These are phyloP conservation scores for Agrypnia vestita DNA, from an alignment of 1,140 invertebrate genomes.

Conservation along the genomic window DNA sequence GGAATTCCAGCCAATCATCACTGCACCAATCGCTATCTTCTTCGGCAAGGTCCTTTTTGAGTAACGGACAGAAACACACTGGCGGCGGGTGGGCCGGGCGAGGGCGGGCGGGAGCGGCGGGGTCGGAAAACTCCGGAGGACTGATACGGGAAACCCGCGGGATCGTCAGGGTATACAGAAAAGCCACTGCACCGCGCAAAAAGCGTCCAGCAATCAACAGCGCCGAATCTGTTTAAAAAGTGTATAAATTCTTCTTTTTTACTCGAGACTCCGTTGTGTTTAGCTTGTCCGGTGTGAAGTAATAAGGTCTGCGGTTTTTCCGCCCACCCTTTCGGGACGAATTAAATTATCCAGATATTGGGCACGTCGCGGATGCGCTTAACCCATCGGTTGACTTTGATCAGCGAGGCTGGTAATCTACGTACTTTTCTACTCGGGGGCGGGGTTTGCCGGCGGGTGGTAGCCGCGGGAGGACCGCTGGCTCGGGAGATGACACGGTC, in stretches of 20 bases:
- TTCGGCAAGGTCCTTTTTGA: constrained; percentile 12
- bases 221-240: background rate
- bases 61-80: constrained; percentile 24
- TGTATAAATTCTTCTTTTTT: background rate
- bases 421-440: too few relatives aligned
- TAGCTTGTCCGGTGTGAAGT: background rate
- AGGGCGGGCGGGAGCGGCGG: background rate
- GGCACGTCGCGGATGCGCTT: too few relatives aligned
- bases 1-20: constrained; percentile 25
- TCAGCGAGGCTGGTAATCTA: too few relatives aligned
- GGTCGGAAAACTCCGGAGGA: constrained; percentile 20
- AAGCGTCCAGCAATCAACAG: background rate
- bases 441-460: background rate
- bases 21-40: background rate
- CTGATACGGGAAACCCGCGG: constrained; percentile 20
- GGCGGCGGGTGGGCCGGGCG: background rate
- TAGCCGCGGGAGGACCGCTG: background rate
- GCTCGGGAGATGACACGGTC: constrained; percentile 19
- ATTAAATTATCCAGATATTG: background rate
- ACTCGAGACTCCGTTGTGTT: background rate
- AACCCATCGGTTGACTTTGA: too few relatives aligned
- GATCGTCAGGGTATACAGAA: background rate
- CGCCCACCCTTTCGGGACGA: background rate
- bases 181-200: background rate
- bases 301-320: constrained; percentile 28